Conservation (phyloP, 2,797 vertebrate species). For the Ibycter americanus region DNA sequence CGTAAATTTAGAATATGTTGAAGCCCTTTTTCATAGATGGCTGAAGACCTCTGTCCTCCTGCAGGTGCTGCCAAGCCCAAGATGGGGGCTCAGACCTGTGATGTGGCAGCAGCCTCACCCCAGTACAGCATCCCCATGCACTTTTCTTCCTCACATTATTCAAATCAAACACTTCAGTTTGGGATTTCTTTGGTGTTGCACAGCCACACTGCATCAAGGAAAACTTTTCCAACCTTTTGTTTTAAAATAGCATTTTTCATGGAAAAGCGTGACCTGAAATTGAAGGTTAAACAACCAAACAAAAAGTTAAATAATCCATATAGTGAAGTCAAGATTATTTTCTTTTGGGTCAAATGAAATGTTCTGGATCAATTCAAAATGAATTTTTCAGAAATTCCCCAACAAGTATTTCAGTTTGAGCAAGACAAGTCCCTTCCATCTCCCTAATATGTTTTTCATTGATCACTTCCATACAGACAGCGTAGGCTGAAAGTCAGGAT, state of each 20-base stretch:
- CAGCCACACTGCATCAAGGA: neutral
- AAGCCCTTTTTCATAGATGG: neutral
- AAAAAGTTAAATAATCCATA: neutral
- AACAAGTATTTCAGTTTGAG: slow-evolving; percentile 23
- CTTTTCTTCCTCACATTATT: neutral
- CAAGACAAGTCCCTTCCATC: slow-evolving; percentile 50
- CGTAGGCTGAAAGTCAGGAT: neutral
- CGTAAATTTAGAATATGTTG: neutral
- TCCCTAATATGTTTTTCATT: slow-evolving; percentile 53
- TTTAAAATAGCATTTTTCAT: neutral
- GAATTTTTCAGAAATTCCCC: slow-evolving; percentile 20
- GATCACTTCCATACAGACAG: slow-evolving; percentile 6
- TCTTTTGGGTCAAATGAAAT: slow-evolving; percentile 41
- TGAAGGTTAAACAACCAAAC: slow-evolving; percentile 31
- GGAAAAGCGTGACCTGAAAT: slow-evolving; percentile 3
- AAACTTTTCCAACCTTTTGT: neutral
- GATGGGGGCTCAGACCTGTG: neutral
- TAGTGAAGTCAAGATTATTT: neutral
- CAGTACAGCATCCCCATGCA: neutral
- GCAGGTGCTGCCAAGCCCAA: neutral
- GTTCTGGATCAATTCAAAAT: slow-evolving; percentile 52
- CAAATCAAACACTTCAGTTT: neutral
- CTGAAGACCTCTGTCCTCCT: neutral
- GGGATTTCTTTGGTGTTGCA: neutral
- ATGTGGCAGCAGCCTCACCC: neutral